A percentile compares a stretch with the other conserved stretches of the same genome.
These are phyloP conservation scores for Centropyge bicolor DNA, from an alignment of 2,797 vertebrate species.

Conservation along the genomic window DNA sequence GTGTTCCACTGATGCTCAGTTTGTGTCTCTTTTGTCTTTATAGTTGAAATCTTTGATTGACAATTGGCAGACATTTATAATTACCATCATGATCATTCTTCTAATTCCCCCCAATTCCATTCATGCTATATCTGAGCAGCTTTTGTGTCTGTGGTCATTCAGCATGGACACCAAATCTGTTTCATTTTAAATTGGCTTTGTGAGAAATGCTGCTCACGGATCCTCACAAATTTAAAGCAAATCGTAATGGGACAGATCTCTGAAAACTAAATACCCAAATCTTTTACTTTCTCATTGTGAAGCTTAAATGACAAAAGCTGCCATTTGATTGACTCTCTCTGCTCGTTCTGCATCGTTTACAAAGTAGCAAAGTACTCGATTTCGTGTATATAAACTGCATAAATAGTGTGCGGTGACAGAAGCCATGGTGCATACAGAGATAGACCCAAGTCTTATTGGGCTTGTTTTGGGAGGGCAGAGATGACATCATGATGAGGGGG, in stretches of 20 bases:
- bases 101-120: not conserved
- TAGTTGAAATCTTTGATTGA: not conserved
- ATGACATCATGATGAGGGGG: not conserved
- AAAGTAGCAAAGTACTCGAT: not conserved
- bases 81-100: not conserved
- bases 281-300: not conserved
- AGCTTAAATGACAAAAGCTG: not conserved
- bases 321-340: not conserved
- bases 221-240: not conserved
- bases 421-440: not conserved
- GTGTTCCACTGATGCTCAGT: not conserved
- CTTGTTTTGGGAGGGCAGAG: not conserved
- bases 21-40: not conserved
- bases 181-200: not conserved
- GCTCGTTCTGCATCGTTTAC: not conserved
- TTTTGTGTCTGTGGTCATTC: no score
- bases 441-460: not conserved
- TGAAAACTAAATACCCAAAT: not conserved
- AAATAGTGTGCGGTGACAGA: not conserved
- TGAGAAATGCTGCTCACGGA: not conserved
- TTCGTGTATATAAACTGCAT: not conserved
- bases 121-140: not conserved
- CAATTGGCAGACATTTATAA: not conserved
- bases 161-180: not conserved
- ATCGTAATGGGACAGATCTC: not conserved